Evolutionary conservation across 2,888 invertebrate genomes (phyloP), one percentile per base, ranked within the genome.

Genomic region (Cordylochernes scorpioides): DNA sequence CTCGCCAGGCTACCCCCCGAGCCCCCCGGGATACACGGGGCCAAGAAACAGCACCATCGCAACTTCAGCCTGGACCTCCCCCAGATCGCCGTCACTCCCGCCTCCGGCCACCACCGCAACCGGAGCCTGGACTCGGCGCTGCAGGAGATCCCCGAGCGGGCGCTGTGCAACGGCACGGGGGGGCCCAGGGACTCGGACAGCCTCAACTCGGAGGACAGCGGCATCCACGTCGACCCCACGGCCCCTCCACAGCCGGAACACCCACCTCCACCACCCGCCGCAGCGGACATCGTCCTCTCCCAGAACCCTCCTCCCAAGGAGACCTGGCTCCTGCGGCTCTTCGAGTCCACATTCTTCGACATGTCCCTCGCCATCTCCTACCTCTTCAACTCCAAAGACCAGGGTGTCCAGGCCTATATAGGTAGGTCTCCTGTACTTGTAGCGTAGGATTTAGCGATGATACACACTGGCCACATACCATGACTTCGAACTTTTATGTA

Each of bases 331-430:
- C 61, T 86, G 44, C 61, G 97, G 47, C 64, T 97, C 48, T 84
- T 97, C 53, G 88, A 97, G 59, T 88, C 91, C 46, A 84, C 82
- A 58, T 67, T 88, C 46, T 86, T 97, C 58, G 86, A 91, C 54
- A 86, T 94, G 66, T 77, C 84, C 43, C 88, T 94, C 66, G 94
- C 94, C 39, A 78, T 97, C 50, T 80, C 82, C 51, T 97, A 97
- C 60, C 62, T 97, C 34, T 91, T 86, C 56, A 86, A 86, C 54
- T 86, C 91, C 22, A 91, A 94, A 58, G 94, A 97, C 54, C 78
- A 84, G 21, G 94, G 91, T 36, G 91, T 94, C 41, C 77, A 91
- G 49, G 75, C 78, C 46, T 97, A 94, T 59, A 71, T 97, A 52
- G 94, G 69, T 67, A 46, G 54, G 55, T 49, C n/a, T 1, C 15